These are phyloP conservation scores for Hemicrepidius hirtus DNA, from an alignment of 2,888 invertebrate genomes.

Conservation along the genomic window DNA sequence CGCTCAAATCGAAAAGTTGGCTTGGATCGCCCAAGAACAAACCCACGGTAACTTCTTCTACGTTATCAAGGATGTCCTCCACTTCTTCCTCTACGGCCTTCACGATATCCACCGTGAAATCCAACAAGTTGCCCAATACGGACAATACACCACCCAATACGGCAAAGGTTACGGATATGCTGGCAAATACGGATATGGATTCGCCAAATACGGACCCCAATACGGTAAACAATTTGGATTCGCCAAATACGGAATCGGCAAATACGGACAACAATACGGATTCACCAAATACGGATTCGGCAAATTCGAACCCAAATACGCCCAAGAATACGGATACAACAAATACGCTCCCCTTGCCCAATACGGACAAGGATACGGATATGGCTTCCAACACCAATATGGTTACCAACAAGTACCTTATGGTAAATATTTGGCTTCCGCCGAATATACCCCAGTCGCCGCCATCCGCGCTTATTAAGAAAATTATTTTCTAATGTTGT, in stretches of 20 bases:
- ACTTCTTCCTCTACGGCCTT: constrained; percentile 24
- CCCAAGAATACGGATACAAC: background rate
- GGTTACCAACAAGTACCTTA: too few species aligned
- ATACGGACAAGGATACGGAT: background rate
- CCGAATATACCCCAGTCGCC: too few species aligned
- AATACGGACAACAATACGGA: too few species aligned
- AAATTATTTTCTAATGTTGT: too few species aligned
- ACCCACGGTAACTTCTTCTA: background rate
- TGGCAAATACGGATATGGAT: too few species aligned
- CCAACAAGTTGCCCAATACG: constrained; percentile 25
- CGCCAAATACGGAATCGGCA: background rate
- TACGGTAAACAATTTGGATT: too few species aligned
- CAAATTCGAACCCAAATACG: background rate
- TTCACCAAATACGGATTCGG: background rate
- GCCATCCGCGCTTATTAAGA: too few species aligned
- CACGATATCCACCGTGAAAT: constrained; percentile 33
- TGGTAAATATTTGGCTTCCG: too few species aligned
- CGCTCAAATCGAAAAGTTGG: constrained; percentile 31
- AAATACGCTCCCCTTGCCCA: too few species aligned
- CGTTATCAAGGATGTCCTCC: constrained; percentile 2
- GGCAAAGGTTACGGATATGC: constrained; percentile 1
- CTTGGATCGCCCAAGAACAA: constrained; percentile 15
- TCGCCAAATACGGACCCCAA: too few species aligned
- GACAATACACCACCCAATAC: constrained; percentile 22
- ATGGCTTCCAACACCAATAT: background rate